Percentiles rank a stretch among this genome's conserved stretches.
These are phyloP conservation scores for Leptura quadrifasciata DNA, from an alignment of 2,888 invertebrate genomes.

Conservation along the genomic window DNA sequence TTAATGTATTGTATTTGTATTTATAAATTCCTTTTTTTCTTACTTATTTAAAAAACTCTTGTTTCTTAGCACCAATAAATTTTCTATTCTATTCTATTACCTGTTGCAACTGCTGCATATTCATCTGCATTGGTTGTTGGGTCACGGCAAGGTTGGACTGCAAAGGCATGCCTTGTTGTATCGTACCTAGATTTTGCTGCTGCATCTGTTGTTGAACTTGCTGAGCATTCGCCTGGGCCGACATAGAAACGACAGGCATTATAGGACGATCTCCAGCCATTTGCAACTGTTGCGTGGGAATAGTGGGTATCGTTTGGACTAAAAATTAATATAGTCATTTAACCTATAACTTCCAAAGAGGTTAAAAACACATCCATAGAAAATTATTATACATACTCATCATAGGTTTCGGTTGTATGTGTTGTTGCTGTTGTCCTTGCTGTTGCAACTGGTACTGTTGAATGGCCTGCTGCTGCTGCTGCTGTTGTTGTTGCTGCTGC, in stretches of 20 bases:
- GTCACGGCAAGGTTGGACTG: conserved; percentile 73
- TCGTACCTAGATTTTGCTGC: conserved; percentile 73
- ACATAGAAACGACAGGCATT: conserved; percentile 82
- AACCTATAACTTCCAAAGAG: not conserved
- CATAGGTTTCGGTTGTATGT: conserved; percentile 77
- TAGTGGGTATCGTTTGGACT: conserved; percentile 77
- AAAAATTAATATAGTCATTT: conserved; percentile 57
- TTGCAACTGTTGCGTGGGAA: conserved; percentile 74
- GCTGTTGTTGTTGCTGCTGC: conserved; percentile 73
- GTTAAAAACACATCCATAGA: not conserved
- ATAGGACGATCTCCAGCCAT: conserved; percentile 76
- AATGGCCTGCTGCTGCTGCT: conserved; percentile 71
- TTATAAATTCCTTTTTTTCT: no score
- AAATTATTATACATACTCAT: conserved; percentile 73
- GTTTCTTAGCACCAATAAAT: no score
- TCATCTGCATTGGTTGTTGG: conserved; percentile 73
- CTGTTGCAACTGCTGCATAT: conserved; percentile 79
- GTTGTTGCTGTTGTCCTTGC: conserved; percentile 73
- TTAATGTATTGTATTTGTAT: not conserved
- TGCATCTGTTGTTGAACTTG: conserved; percentile 77
- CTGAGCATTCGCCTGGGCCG: conserved; percentile 74
- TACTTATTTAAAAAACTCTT: no score
- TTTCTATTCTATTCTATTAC: no score
- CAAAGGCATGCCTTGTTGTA: conserved; percentile 78
- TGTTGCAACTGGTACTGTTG: conserved; percentile 71